These are phyloP conservation scores for Staurois parvus DNA, from an alignment of 2,797 vertebrate genomes.

Conservation along the genomic window DNA sequence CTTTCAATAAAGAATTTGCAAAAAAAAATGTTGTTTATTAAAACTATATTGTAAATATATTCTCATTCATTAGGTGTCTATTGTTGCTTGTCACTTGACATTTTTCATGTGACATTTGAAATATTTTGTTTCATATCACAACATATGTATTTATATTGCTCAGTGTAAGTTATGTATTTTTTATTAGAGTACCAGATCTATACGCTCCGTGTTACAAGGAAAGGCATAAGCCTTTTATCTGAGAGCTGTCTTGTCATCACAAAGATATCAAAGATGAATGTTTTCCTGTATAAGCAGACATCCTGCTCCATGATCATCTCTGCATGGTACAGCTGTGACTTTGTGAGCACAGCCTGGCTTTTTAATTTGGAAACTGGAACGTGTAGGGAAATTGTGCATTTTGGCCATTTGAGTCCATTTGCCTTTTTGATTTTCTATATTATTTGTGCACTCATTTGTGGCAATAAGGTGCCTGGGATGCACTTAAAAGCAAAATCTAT, in stretches of 20 bases:
- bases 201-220: background rate
- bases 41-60: no score
- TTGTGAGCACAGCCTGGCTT: background rate
- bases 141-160: background rate
- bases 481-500: background rate
- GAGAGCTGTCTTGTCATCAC: background rate
- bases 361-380: background rate
- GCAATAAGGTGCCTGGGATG: background rate
- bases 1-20: no score
- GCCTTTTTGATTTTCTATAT: background rate
- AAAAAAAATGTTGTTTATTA: no score
- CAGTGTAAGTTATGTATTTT: background rate
- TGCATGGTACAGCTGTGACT: background rate
- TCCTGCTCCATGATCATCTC: constrained; percentile 4
- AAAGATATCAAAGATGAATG: constrained; percentile 31
- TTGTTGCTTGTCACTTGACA: background rate
- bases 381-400: constrained; percentile 4
- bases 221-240: constrained; percentile 5
- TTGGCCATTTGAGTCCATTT: background rate
- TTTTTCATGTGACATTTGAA: background rate
- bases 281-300: constrained; percentile 13
- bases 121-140: background rate
- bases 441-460: background rate
- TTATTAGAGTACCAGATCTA: background rate
- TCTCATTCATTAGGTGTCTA: background rate